phyloP scores from a whole-genome alignment of 1,140 invertebrate species.

The Zaprionus ghesquierei region DNA sequence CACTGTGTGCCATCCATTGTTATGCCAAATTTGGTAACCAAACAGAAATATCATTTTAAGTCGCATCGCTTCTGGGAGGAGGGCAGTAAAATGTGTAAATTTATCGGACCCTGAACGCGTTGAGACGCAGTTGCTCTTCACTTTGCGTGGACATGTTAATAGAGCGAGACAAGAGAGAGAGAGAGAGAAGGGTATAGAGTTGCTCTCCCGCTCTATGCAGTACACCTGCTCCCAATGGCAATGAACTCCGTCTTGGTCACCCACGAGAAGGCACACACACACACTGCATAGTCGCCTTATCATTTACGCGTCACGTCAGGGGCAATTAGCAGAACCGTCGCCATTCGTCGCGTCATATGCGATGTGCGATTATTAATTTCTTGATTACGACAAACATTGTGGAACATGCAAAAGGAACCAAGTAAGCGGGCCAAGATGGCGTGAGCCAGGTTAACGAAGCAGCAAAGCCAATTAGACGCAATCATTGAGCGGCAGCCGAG shows the following conservation, averaged over 20 bases:
- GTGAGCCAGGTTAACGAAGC: constrained; percentile 77
- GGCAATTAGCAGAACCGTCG: constrained; percentile 66
- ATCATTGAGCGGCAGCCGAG: constrained; percentile 53
- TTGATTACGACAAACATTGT: constrained; percentile 62
- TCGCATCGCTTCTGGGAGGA: too few relatives aligned
- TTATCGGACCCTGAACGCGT: constrained; percentile 35
- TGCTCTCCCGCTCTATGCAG: constrained; percentile 6
- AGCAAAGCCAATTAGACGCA: constrained; percentile 78
- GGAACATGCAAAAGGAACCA: constrained; percentile 38
- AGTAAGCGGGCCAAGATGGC: constrained; percentile 35
- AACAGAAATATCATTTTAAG: constrained; percentile 35
- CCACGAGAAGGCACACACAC: constrained; percentile 43
- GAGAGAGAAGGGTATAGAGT: too few relatives aligned
- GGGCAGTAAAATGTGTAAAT: constrained; percentile 38
- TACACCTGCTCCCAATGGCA: constrained; percentile 41
- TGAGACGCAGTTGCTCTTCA: neutral
- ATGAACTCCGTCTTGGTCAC: constrained; percentile 60
- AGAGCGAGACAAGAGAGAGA: constrained; percentile 1
- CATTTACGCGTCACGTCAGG: constrained; percentile 74
- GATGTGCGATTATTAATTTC: constrained; percentile 80
- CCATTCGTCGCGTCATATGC: constrained; percentile 46
- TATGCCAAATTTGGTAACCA: constrained; percentile 33
- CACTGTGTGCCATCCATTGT: constrained; percentile 38
- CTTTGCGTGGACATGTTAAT: constrained; percentile 9
- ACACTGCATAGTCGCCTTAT: constrained; percentile 44